Evolutionary conservation across 2,888 invertebrate species (phyloP), one percentile per base, ranked within the genome.

Genomic region (Oligia strigilis): DNA sequence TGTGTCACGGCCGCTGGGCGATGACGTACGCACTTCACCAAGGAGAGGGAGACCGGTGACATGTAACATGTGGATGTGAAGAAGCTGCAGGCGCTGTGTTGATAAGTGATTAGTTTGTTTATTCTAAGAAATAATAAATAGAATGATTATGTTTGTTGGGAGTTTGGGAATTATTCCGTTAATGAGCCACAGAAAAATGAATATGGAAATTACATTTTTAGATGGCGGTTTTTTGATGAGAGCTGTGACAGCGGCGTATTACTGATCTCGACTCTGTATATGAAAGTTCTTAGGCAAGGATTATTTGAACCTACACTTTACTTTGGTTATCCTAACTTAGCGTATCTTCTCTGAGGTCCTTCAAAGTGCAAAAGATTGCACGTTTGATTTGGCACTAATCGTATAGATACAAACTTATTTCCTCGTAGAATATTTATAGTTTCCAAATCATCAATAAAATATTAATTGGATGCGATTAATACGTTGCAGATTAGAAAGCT

Each of bases 1-100:
- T 84, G 81, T 85, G 81, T 85, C 81, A 87, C 78, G 85, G 76
- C 78, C 77, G 85, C 72, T 79, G 36, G 70, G 83, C 80, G 90
- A 86, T 87, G 90, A 90, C 87, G 83, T 81, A 82, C 75, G 85
- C 79, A 89, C 86, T 90, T 93, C 92, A 91, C 78, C 91, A 78
- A 83, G 81, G 78, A 75, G 81, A 72, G 79, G 82, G 86, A 79
- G 46, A 46, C 29, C 78, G 84, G 86, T 91, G 92, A 92, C 91
- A 91, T 69, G 78, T 75, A 87, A 90, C 93, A 93, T 89, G 89
- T 92, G 91, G 89, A 81, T 75, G 78, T 81, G 60, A 77, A 67
- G 75, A 58, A 76, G 80, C 67, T 82, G 86, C 87, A 85, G 89
- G 80, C 89, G 46, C 60, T 73, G 83, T 88, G 89, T 77, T 87